These are phyloP conservation scores for Sinotaia quadrata DNA, from an alignment of 2,888 invertebrate species.

Conservation along the genomic window DNA sequence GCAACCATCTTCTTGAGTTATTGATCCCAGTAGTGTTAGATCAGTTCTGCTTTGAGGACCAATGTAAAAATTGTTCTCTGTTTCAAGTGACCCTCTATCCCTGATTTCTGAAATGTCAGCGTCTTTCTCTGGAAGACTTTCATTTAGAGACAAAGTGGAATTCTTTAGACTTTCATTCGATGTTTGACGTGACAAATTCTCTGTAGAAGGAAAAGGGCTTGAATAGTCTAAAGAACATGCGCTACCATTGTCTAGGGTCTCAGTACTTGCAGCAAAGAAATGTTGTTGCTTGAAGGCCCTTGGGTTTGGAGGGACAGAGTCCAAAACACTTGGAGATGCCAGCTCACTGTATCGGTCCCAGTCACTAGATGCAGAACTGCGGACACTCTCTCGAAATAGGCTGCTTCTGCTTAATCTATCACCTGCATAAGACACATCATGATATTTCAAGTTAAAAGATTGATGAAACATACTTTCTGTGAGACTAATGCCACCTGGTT, in stretches of 20 bases:
- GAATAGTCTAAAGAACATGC: slow-evolving; percentile 17
- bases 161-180: slow-evolving; percentile 7
- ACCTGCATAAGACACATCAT: slow-evolving; percentile 9
- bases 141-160: background rate
- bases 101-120: no score
- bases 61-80: background rate
- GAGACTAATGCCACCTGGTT: no score
- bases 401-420: slow-evolving; percentile 44
- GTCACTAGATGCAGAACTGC: slow-evolving; percentile 50
- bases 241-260: slow-evolving; percentile 17
- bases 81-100: no score
- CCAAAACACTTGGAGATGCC: slow-evolving; percentile 41
- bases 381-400: slow-evolving; percentile 45
- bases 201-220: slow-evolving; percentile 17
- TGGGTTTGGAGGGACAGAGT: slow-evolving; percentile 41
- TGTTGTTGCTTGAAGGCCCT: slow-evolving; percentile 29
- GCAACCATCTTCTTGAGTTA: background rate
- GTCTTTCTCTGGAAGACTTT: background rate
- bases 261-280: slow-evolving; percentile 29
- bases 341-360: slow-evolving; percentile 60
- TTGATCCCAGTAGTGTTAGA: no score
- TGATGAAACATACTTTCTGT: no score
- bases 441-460: no score
- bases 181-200: background rate
- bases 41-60: background rate